phyloP scores from a whole-genome alignment of 2,888 invertebrate species.

The Caenorhabditis japonica region DNA sequence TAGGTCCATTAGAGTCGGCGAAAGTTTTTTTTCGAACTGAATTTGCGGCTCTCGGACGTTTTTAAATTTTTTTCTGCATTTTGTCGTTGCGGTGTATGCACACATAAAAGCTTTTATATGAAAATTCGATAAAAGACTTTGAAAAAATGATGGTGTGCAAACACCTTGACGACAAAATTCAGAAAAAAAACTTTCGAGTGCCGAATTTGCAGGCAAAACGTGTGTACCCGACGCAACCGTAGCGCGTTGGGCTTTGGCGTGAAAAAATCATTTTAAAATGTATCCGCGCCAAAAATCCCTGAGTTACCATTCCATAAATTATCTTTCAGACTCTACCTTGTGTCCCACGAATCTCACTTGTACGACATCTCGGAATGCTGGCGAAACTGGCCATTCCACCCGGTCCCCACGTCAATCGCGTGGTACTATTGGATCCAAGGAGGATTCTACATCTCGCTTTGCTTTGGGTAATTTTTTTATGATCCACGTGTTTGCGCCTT shows the following conservation, averaged over 20 bases:
- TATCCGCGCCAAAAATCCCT: neutral
- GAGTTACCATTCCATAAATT: neutral
- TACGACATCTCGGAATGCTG: slow-evolving; percentile 72
- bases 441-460: slow-evolving; percentile 54
- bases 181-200: neutral
- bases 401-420: slow-evolving; percentile 86
- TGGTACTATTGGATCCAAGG: slow-evolving; percentile 80
- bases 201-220: too few relatives aligned
- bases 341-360: slow-evolving; percentile 68
- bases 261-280: too few relatives aligned
- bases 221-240: neutral
- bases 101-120: too few relatives aligned
- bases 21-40: too few relatives aligned
- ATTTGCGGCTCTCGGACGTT: too few relatives aligned
- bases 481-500: neutral
- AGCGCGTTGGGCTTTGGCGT: too few relatives aligned
- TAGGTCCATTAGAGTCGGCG: too few relatives aligned
- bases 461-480: slow-evolving; percentile 45
- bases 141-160: too few relatives aligned
- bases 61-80: too few relatives aligned
- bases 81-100: too few relatives aligned
- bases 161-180: too few relatives aligned
- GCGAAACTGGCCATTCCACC: slow-evolving; percentile 73
- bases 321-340: slow-evolving; percentile 59
- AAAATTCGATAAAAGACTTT: too few relatives aligned